phyloP scores from a whole-genome alignment of 1,140 invertebrate genomes.

The Meloidogyne floridensis region DNA sequence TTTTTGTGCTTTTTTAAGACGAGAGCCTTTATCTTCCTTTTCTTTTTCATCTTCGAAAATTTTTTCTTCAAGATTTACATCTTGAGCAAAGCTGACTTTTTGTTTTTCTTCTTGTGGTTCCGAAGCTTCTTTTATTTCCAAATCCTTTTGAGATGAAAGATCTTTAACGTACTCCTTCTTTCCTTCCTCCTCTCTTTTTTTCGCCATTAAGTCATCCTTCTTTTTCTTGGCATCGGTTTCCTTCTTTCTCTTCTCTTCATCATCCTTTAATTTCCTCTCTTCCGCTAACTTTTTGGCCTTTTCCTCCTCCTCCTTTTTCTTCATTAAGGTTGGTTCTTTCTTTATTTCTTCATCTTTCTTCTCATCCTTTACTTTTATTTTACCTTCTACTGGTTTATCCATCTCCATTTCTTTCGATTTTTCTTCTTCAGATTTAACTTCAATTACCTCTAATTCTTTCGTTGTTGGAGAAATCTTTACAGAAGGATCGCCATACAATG shows the following conservation, averaged over 20 bases:
- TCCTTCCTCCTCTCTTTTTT: conserved; percentile 2
- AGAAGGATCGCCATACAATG: conserved; percentile 34
- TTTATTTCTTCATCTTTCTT: conserved; percentile 2
- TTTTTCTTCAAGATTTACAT: background rate
- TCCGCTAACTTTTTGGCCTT: background rate
- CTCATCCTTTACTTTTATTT: background rate
- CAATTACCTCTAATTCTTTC: background rate
- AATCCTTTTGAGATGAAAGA: too few relatives aligned
- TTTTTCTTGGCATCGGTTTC: background rate
- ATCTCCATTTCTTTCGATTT: background rate
- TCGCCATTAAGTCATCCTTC: background rate
- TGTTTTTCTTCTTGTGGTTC: background rate
- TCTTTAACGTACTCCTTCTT: background rate
- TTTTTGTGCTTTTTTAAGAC: background rate
- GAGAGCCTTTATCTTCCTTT: background rate
- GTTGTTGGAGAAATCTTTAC: background rate
- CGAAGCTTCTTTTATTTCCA: background rate
- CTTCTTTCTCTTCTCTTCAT: conserved; percentile 10
- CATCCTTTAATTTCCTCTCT: conserved; percentile 6
- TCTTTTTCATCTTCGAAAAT: background rate
- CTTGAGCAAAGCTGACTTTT: background rate
- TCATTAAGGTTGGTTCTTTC: background rate
- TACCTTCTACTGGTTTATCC: background rate
- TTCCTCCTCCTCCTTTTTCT: conserved; percentile 16
- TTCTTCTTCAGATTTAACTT: background rate